Percentiles rank a stretch among this genome's conserved stretches.
These are phyloP conservation scores for Yponomeuta malinellus DNA, from an alignment of 2,888 invertebrate genomes.

Conservation along the genomic window DNA sequence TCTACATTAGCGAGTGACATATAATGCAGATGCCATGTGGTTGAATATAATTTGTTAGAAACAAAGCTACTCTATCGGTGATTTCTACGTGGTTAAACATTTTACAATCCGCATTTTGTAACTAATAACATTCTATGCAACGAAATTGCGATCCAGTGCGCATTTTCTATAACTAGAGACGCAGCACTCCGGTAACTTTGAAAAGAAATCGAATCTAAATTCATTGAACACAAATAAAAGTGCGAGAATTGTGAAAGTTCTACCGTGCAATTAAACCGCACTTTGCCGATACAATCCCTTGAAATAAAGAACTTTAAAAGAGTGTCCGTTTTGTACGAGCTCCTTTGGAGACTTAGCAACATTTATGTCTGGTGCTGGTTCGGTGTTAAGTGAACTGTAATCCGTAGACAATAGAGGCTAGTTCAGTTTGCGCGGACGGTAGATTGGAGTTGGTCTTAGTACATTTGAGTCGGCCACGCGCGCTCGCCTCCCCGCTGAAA, in stretches of 20 bases:
- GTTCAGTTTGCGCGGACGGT: neutral
- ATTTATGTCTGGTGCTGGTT: neutral
- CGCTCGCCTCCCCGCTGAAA: conserved; percentile 41
- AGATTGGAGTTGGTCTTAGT: conserved; percentile 3
- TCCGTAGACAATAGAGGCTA: neutral
- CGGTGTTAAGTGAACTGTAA: neutral
- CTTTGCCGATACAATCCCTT: conserved; percentile 67
- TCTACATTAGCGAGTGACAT: neutral
- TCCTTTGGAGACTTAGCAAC: conserved; percentile 18
- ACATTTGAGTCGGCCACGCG: conserved; percentile 19
- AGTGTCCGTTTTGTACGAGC: conserved; percentile 55
- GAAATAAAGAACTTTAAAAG: conserved; percentile 68
- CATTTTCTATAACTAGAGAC: neutral
- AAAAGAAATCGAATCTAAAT: conserved; percentile 57
- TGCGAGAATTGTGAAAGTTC: conserved; percentile 50
- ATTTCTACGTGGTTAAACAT: neutral
- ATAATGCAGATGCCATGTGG: neutral
- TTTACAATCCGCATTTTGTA: neutral
- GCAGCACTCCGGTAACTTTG: neutral
- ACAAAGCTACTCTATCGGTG: no score
- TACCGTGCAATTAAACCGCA: conserved; percentile 69
- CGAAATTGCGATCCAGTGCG: neutral
- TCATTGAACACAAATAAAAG: conserved; percentile 60
- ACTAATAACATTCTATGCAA: neutral
- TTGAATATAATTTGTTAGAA: neutral